Conservation (phyloP, 2,888 invertebrate species). For the Oxyscelio sp. region DNA sequence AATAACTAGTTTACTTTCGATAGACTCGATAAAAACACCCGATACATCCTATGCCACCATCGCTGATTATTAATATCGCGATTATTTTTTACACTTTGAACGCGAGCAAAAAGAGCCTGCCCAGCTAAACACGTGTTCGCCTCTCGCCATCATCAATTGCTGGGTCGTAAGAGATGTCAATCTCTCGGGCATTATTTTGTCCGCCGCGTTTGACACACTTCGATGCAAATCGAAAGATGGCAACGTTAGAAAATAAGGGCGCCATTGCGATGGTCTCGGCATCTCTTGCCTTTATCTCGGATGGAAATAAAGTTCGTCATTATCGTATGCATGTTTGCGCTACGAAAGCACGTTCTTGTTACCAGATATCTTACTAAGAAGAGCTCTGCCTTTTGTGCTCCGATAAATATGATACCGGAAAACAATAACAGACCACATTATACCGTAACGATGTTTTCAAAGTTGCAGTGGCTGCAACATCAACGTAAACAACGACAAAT, state of each 20-base stretch:
- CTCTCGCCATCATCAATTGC: background rate
- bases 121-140: conserved; percentile 3
- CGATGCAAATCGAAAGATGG: too few relatives aligned
- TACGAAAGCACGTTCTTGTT: conserved; percentile 64
- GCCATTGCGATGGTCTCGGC: conserved; percentile 2
- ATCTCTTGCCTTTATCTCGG: conserved; percentile 48
- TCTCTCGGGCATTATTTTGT: too few relatives aligned
- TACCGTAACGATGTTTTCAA: conserved; percentile 31
- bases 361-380: conserved; percentile 77
- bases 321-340: conserved; percentile 60
- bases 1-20: conserved; percentile 58
- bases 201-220: too few relatives aligned
- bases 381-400: conserved; percentile 57
- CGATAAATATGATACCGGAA: conserved; percentile 66
- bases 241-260: conserved; percentile 19
- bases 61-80: conserved; percentile 41
- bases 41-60: conserved; percentile 28
- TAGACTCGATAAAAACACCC: conserved; percentile 57
- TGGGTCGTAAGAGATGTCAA: background rate
- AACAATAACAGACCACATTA: conserved; percentile 59
- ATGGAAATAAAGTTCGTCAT: conserved; percentile 51
- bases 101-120: conserved; percentile 2
- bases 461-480: conserved; percentile 57
- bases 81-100: conserved; percentile 19
- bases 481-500: conserved; percentile 22